phyloP scores from a whole-genome alignment of 2,113 vertebrate genomes.

The Anseranas semipalmata region DNA sequence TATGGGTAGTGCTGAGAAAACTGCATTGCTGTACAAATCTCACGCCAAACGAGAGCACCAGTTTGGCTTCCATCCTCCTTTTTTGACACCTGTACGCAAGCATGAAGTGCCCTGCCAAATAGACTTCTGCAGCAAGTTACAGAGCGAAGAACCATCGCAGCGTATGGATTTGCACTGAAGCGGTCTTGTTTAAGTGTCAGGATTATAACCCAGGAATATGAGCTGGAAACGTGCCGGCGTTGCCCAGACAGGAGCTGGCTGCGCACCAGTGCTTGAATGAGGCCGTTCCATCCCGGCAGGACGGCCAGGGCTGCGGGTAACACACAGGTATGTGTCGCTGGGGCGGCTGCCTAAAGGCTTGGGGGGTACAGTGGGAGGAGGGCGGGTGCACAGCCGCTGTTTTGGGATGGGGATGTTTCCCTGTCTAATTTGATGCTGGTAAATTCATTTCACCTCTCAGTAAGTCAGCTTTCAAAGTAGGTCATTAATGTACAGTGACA shows the following conservation, averaged over 20 bases:
- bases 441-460: neutral
- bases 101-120: neutral
- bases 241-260: neutral
- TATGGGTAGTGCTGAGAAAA: neutral
- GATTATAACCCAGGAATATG: neutral
- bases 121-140: neutral
- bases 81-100: conserved; percentile 43
- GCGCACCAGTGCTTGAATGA: neutral
- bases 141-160: neutral
- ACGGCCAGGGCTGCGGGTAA: neutral
- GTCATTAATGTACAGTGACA: neutral
- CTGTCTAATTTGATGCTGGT: rapidly evolving
- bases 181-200: neutral
- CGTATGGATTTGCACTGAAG: neutral
- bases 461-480: neutral
- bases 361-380: neutral
- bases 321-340: rapidly evolving
- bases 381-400: rapidly evolving
- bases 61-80: neutral
- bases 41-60: neutral
- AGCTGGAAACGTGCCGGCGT: neutral
- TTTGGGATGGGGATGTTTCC: neutral
- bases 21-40: neutral
- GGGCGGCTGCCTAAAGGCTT: neutral
- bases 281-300: neutral